Conservation (phyloP, 64 coral and sea anemone species). For the Anthopleura sola region DNA sequence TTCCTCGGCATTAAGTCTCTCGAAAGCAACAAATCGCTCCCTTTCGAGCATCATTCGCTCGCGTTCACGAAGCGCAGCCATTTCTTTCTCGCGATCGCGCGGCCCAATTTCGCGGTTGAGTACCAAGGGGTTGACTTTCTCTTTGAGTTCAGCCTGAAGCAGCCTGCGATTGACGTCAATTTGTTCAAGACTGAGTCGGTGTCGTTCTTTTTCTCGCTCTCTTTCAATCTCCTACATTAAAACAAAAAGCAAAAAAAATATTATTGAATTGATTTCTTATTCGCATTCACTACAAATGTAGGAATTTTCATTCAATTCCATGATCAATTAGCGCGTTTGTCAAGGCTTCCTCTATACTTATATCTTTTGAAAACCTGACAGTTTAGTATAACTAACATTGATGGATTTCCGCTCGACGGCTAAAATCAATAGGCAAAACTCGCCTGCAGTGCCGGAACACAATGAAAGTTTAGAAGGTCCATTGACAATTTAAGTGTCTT, state of each 20-base stretch:
- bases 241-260: background rate
- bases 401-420: constrained; percentile 7
- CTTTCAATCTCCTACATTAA: constrained; percentile 80
- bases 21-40: constrained; percentile 64
- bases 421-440: constrained; percentile 16
- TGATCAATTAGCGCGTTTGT: constrained; percentile 1
- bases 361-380: background rate
- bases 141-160: constrained; percentile 86
- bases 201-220: constrained; percentile 78
- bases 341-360: background rate
- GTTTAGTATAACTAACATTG: constrained; percentile 6
- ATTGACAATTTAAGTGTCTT: constrained; percentile 16
- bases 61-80: constrained; percentile 72
- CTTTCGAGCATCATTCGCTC: constrained; percentile 67
- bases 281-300: background rate
- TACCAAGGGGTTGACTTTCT: constrained; percentile 87
- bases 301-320: background rate
- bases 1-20: constrained; percentile 59
- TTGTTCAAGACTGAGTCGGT: constrained; percentile 89
- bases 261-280: background rate
- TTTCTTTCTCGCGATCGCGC: constrained; percentile 60
- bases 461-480: background rate
- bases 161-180: constrained; percentile 81
- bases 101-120: constrained; percentile 65
- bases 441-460: constrained; percentile 6